Conservation (phyloP, 2,113 vertebrate genomes). For the Heterotilapia buettikoferi region DNA sequence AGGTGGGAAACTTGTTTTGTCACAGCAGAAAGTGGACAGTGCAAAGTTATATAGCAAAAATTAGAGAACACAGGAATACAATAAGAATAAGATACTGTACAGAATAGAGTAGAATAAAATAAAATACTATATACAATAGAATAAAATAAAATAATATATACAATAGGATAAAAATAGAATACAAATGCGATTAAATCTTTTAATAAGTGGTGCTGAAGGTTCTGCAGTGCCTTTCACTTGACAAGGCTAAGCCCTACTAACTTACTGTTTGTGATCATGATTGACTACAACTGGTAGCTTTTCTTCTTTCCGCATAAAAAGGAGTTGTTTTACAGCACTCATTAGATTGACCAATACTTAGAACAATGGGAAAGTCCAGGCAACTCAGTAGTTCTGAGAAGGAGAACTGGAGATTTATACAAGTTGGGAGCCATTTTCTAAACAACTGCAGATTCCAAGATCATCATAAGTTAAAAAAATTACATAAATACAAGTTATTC, state of each 20-base stretch:
- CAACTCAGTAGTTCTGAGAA: not conserved
- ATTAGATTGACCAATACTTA: not conserved
- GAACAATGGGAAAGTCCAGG: not conserved
- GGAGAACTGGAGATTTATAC: not conserved
- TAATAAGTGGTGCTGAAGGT: not conserved
- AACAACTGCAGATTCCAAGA: not conserved
- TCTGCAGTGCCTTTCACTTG: not conserved
- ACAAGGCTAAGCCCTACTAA: not conserved
- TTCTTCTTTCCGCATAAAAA: not conserved
- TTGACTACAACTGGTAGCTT: not conserved
- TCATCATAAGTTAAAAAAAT: not conserved
- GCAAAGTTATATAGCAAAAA: not conserved
- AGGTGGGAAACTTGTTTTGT: not conserved
- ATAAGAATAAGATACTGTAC: not conserved
- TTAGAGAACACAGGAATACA: not conserved
- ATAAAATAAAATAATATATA: not conserved
- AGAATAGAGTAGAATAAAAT: not conserved
- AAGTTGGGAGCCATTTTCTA: not conserved
- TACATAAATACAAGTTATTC: not conserved
- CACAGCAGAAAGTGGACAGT: not conserved
- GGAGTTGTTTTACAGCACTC: not conserved
- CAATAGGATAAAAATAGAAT: not conserved
- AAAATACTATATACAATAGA: not conserved
- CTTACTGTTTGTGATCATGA: not conserved
- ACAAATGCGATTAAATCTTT: not conserved